These are phyloP conservation scores for Lagorchestes hirsutus DNA, from an alignment of 2,797 vertebrate genomes.

Conservation along the genomic window DNA sequence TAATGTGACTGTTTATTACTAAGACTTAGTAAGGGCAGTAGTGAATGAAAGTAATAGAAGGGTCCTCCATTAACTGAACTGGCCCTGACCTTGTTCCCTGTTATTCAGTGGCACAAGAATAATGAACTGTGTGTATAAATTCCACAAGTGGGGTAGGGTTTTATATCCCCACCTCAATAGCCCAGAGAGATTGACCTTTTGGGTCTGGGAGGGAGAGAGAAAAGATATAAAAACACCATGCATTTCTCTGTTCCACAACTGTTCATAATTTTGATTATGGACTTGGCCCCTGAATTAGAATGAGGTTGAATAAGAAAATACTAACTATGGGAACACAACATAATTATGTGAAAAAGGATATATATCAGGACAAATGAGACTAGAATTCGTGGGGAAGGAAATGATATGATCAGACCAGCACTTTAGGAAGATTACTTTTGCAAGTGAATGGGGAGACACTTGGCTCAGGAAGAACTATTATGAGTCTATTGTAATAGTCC, in stretches of 20 bases:
- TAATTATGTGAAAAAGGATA: no score
- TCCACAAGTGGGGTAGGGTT: not conserved
- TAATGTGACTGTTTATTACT: not conserved
- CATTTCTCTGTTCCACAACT: not conserved
- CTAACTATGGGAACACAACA: no score
- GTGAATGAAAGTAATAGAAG: not conserved
- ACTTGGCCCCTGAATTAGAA: no score
- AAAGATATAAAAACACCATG: not conserved
- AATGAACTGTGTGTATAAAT: not conserved
- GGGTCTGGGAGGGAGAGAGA: fast-evolving
- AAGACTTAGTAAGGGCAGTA: not conserved
- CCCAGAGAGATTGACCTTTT: not conserved
- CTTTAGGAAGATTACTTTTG: no score
- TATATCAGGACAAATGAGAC: no score
- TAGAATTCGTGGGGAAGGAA: no score
- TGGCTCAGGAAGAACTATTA: no score
- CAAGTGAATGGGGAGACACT: no score
- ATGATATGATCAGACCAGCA: no score
- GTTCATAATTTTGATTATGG: not conserved
- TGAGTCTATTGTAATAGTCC: no score
- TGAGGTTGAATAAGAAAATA: no score
- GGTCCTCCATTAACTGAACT: not conserved
- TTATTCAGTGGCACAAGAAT: not conserved
- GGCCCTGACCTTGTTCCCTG: not conserved
- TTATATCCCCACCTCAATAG: not conserved